Base-by-base conservation (phyloP, 2,888 invertebrate genomes). In the Sussaba pulchella region DNA sequence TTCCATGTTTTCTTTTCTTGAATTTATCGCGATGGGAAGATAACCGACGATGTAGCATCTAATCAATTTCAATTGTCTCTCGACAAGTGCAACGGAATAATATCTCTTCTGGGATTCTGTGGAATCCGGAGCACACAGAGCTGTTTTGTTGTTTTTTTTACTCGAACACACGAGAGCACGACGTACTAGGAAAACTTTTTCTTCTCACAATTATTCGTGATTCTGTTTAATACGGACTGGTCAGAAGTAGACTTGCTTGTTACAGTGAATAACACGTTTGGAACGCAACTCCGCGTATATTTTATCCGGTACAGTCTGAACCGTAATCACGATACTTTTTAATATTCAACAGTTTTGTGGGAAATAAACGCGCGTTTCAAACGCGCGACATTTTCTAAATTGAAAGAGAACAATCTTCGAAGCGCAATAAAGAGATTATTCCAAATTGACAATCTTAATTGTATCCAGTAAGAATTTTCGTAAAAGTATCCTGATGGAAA, bases 121-220 rank as follows among this genome's bases (percentile, higher is more conserved):
- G 57, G 57, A 71, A 77, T 59, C 54, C 43, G 26, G 71, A 57
- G 26, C 50, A 39, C 6, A 6, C 36, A n/a, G 54, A 54, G 73
- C 45, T 61, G 9, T 45, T 26, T 52, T 43, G 73, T 78, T 78
- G 78, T 78, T 80, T 50, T 17, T 52, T 2, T n/a, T 24, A n/a
- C n/a, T n/a, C n/a, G n/a, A n/a, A n/a, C n/a, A n/a, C 24, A 70
- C 54, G 54, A 39, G 41, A 41, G 26, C 61, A 12, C 61, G 21
- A 36, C 50, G 50, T 36, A 47, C 9, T 69, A 63, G 63, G 43
- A 47, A 70, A 67, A 54, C 66, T 69, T 66, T 64, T 73, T 71
- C 24, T 80, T 80, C 79, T 61, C 79, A 75, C 61, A 61, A 71
- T 64, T 52, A 50, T 75, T 66, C 9, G n/a, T n/a, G n/a, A n/a